Evolutionary conservation across 2,888 invertebrate species (phyloP).

Genomic region (Clanis bilineata): DNA sequence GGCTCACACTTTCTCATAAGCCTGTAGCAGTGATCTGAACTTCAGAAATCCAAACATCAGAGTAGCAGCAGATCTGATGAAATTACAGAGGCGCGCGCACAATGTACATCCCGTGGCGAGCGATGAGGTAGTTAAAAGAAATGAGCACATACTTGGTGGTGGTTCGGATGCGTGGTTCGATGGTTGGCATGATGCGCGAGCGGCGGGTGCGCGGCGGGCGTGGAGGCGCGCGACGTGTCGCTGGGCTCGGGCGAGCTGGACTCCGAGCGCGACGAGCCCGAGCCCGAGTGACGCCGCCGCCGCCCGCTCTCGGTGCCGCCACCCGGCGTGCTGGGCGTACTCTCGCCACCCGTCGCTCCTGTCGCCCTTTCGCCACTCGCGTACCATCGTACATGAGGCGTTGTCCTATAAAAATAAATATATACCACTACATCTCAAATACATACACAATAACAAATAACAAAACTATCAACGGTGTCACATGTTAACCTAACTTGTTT

Average conservation of each 20-base stretch:
- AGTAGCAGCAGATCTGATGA: not conserved
- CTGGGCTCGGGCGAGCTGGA: slow-evolving; percentile 83
- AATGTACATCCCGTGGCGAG: not conserved
- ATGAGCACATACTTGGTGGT: slow-evolving; percentile 53
- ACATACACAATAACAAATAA: too few species aligned
- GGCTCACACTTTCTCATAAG: slow-evolving; percentile 20
- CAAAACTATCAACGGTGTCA: too few species aligned
- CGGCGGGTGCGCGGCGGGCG: slow-evolving; percentile 74
- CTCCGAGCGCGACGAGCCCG: slow-evolving; percentile 77
- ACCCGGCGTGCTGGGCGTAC: slow-evolving; percentile 71
- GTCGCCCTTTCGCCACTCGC: slow-evolving; percentile 56
- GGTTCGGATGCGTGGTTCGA: slow-evolving; percentile 51
- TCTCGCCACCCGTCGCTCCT: slow-evolving; percentile 44
- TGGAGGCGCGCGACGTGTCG: slow-evolving; percentile 83
- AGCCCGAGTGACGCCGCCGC: slow-evolving; percentile 78
- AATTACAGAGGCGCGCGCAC: not conserved
- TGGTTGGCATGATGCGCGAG: slow-evolving; percentile 54
- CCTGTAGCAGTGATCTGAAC: slow-evolving; percentile 15
- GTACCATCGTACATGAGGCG: slow-evolving; percentile 73
- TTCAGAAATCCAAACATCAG: not conserved
- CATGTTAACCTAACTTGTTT: too few species aligned
- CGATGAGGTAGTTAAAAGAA: not conserved
- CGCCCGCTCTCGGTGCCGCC: slow-evolving; percentile 69
- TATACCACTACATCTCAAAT: slow-evolving; percentile 27
- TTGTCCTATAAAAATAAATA: slow-evolving; percentile 39